A percentile compares a stretch with the other conserved stretches of the same genome.
Conservation (phyloP, 2,113 vertebrate species). For the Poeciliopsis turrubarensis region DNA sequence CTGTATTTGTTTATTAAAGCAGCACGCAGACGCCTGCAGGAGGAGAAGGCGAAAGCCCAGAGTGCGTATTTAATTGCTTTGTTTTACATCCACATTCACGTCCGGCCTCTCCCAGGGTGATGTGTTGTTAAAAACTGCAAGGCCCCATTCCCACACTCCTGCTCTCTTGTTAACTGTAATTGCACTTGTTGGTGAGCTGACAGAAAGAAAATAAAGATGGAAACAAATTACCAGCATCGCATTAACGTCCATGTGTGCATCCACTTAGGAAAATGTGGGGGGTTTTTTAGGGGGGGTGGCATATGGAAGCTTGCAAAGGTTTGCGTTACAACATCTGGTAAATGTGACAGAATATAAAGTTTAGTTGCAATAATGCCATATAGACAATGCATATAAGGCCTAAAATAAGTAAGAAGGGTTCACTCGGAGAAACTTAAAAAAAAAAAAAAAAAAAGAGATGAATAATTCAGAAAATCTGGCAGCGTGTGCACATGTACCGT, state of each 20-base stretch:
- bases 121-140: slow-evolving; percentile 74
- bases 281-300: neutral
- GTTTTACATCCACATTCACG: slow-evolving; percentile 78
- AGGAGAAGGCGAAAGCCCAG: slow-evolving; percentile 55
- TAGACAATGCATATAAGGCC: slow-evolving; percentile 47
- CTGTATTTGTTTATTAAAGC: slow-evolving; percentile 76
- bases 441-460: slow-evolving; percentile 81
- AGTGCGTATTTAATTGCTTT: slow-evolving; percentile 78
- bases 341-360: slow-evolving; percentile 6
- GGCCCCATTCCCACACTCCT: slow-evolving; percentile 64
- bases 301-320: neutral
- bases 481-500: slow-evolving; percentile 56
- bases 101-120: slow-evolving; percentile 73
- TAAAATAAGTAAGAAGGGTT: slow-evolving; percentile 42
- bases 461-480: slow-evolving; percentile 94
- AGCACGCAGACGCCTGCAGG: slow-evolving; percentile 50
- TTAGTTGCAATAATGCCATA: neutral
- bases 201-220: slow-evolving; percentile 58
- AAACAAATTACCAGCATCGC: slow-evolving; percentile 44
- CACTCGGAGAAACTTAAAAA: slow-evolving; percentile 69
- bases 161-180: slow-evolving; percentile 80
- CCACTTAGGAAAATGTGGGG: slow-evolving; percentile 37
- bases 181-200: slow-evolving; percentile 76
- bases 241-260: slow-evolving; percentile 37
- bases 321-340: neutral